phyloP scores from a whole-genome alignment of 2,113 vertebrate genomes.

The Mesembrinibis cayennensis region DNA sequence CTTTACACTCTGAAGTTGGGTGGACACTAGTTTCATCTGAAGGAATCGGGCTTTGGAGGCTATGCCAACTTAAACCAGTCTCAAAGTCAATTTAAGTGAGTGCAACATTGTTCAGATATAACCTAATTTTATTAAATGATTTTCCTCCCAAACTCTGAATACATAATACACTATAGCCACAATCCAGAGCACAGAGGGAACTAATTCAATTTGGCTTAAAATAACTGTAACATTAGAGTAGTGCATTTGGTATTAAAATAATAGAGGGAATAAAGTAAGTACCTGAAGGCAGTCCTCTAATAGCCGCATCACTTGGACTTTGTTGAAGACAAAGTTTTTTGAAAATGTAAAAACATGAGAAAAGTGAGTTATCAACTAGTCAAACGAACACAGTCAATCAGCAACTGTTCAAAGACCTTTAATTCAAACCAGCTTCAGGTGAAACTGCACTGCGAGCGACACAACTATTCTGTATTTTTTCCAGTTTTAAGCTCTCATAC shows the following conservation, averaged over 20 bases:
- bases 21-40: background rate
- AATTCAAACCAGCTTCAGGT: background rate
- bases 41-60: background rate
- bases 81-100: background rate
- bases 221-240: background rate
- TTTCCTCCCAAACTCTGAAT: background rate
- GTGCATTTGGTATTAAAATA: background rate
- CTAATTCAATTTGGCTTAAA: background rate
- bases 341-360: background rate
- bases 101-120: background rate
- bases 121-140: background rate
- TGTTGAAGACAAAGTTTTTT: background rate
- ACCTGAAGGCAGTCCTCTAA: background rate
- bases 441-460: background rate
- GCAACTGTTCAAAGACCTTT: background rate
- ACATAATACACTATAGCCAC: background rate
- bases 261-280: background rate
- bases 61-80: background rate
- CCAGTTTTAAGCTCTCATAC: background rate
- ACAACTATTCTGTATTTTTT: background rate
- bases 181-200: background rate
- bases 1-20: background rate
- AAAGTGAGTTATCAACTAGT: background rate
- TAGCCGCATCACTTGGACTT: background rate
- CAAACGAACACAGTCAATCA: background rate